These are phyloP conservation scores for Leptopterna dolabrata DNA, from an alignment of 2,888 invertebrate genomes.

Conservation along the genomic window DNA sequence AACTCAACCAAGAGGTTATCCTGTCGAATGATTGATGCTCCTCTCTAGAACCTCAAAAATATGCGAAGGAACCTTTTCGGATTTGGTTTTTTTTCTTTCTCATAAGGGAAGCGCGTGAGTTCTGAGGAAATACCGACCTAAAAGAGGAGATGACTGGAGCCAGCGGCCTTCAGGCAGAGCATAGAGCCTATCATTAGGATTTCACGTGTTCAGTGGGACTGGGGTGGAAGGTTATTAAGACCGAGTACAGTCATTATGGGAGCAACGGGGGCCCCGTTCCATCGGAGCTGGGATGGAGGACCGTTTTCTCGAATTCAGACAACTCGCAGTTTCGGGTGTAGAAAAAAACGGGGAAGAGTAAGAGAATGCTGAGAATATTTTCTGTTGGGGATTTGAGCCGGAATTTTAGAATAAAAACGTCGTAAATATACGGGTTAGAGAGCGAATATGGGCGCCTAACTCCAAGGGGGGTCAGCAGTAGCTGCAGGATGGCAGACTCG, in stretches of 20 bases:
- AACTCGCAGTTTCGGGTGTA: background rate
- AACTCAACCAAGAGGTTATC: no score
- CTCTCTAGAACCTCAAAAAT: background rate
- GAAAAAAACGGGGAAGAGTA: no score
- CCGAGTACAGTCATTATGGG: constrained; percentile 11
- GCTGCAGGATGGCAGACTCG: no score
- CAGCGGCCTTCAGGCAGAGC: background rate
- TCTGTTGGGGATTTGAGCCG: no score
- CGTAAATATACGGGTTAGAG: no score
- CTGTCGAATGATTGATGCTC: background rate
- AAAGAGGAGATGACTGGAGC: constrained; percentile 5
- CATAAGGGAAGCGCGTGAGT: background rate
- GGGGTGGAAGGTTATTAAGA: background rate
- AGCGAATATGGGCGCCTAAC: no score
- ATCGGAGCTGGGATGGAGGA: background rate
- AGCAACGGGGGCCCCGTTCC: background rate
- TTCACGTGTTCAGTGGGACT: background rate
- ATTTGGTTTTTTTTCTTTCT: background rate
- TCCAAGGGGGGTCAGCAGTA: no score
- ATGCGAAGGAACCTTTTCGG: background rate
- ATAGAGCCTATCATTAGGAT: constrained; percentile 26
- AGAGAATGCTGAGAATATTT: no score
- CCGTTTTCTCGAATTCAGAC: background rate
- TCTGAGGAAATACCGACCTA: background rate
- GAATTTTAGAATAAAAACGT: no score